phyloP scores from a whole-genome alignment of 2,113 vertebrate genomes.

The Lasiurus cinereus region DNA sequence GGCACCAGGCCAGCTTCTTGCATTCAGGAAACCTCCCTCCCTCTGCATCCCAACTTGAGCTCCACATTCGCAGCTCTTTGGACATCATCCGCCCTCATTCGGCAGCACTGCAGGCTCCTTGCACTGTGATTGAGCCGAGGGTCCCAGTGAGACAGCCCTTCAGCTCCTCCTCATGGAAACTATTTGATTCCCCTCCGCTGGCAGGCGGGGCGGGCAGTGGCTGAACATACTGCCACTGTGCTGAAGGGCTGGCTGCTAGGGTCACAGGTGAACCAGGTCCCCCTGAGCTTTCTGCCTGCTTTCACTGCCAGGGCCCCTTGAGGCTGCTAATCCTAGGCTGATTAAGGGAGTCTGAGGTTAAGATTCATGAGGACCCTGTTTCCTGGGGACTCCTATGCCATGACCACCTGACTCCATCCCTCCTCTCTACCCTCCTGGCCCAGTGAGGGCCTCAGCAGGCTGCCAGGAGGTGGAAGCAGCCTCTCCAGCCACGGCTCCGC shows the following conservation, averaged over 20 bases:
- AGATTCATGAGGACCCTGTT: constrained; percentile 36
- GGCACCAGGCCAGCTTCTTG: neutral
- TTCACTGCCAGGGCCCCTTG: neutral
- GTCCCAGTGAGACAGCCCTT: constrained; percentile 55
- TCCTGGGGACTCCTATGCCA: constrained; percentile 3
- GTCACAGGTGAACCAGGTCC: neutral
- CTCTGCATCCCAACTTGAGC: rapidly evolving
- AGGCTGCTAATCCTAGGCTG: constrained; percentile 18
- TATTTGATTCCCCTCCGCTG: neutral
- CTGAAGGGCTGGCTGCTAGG: neutral
- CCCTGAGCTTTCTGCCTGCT: neutral
- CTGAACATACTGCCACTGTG: constrained; percentile 41
- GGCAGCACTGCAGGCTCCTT: no score
- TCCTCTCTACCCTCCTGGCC: neutral
- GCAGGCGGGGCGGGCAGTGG: neutral
- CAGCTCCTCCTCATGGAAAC: neutral
- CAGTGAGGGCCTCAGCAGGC: rapidly evolving
- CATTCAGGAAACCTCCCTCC: neutral
- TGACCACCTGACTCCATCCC: neutral
- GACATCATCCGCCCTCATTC: no score
- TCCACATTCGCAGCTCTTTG: neutral
- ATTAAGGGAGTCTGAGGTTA: constrained; percentile 17
- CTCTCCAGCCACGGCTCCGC: rapidly evolving
- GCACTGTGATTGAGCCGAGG: neutral
- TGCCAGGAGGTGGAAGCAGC: neutral